phyloP scores from a whole-genome alignment of 1,140 invertebrate species.

The Zophobas atratus region DNA sequence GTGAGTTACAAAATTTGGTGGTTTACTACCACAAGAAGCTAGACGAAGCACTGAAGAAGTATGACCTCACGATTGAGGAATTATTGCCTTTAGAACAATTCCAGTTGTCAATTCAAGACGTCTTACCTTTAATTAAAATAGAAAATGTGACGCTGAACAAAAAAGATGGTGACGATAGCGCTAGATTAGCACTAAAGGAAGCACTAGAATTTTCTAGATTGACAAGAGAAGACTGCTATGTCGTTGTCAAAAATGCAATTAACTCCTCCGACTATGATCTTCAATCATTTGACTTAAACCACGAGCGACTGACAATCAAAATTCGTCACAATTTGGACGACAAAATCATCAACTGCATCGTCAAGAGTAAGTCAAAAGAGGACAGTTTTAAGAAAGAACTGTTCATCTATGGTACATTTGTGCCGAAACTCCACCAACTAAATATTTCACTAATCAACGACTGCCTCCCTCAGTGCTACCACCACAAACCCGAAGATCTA shows the following conservation, averaged over 20 bases:
- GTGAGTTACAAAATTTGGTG: constrained; percentile 2
- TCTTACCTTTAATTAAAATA: background rate
- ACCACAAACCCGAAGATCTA: constrained; percentile 44
- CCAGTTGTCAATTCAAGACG: background rate
- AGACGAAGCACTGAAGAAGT: background rate
- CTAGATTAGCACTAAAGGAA: constrained; percentile 21
- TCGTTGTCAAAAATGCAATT: constrained; percentile 35
- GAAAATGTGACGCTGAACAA: background rate
- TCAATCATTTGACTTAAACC: constrained; percentile 10
- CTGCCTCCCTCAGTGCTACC: constrained; percentile 50
- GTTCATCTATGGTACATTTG: constrained; percentile 43
- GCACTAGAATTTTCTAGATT: constrained; percentile 14
- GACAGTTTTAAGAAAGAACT: constrained; percentile 50
- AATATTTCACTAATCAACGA: constrained; percentile 29
- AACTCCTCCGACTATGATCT: constrained; percentile 37
- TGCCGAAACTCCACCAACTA: constrained; percentile 15
- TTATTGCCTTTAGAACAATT: background rate
- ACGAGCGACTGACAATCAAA: constrained; percentile 26
- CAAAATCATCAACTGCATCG: constrained; percentile 41
- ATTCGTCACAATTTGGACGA: constrained; percentile 3
- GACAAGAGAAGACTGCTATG: constrained; percentile 49
- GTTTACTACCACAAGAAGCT: constrained; percentile 1
- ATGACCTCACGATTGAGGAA: background rate
- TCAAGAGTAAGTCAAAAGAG: constrained; percentile 43
- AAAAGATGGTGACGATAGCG: constrained; percentile 3